These are phyloP conservation scores for Aptenodytes patagonicus DNA, from an alignment of 2,113 vertebrate genomes.

Conservation along the genomic window DNA sequence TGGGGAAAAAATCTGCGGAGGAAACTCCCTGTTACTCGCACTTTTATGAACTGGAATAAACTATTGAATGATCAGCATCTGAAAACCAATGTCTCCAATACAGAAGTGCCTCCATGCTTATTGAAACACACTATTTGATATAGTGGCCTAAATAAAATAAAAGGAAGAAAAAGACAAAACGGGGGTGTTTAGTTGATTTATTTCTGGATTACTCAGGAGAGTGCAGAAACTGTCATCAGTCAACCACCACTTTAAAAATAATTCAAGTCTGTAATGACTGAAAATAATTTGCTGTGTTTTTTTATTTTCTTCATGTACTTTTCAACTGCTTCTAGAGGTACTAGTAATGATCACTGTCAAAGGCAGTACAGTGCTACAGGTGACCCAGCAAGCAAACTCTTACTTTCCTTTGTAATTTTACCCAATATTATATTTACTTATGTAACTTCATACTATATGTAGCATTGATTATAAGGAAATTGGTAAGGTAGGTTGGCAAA, in stretches of 20 bases:
- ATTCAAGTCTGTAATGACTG: not conserved
- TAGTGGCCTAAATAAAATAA: not conserved
- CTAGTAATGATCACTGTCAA: not conserved
- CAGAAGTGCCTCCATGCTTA: not conserved
- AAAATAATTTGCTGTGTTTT: not conserved
- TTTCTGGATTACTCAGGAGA: not conserved
- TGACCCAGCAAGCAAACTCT: not conserved
- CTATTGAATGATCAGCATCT: slow-evolving; percentile 2
- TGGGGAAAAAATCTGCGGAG: slow-evolving; percentile 13
- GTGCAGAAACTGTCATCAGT: not conserved
- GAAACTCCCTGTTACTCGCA: slow-evolving; percentile 55
- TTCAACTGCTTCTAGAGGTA: not conserved
- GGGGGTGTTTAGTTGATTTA: not conserved
- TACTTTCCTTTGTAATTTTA: not conserved
- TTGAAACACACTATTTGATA: not conserved
- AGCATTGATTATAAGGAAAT: not conserved
- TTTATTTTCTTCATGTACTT: not conserved
- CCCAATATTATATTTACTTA: not conserved
- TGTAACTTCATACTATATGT: not conserved
- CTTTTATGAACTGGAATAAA: slow-evolving; percentile 54
- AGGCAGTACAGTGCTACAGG: not conserved
- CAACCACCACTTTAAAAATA: not conserved
- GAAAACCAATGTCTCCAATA: not conserved
- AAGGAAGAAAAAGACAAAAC: not conserved
- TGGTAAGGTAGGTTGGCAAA: not conserved